Evolutionary conservation across 2,113 vertebrate species (phyloP).

Genomic region (Oceanodroma tethys): DNA sequence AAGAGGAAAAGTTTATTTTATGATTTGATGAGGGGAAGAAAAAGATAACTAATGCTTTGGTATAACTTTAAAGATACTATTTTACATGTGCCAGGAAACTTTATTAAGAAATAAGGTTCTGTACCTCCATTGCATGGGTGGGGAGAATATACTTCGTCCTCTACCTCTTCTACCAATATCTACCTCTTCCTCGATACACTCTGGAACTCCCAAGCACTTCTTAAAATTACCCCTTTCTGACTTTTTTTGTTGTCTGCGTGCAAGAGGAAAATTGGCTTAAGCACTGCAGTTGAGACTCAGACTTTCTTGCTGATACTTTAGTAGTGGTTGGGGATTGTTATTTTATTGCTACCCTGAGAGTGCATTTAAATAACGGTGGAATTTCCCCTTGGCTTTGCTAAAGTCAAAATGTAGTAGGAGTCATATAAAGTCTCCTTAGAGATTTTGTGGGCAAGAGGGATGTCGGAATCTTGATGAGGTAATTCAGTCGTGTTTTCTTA

Average conservation of each 20-base stretch:
- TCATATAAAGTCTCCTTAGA: background rate
- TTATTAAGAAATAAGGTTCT: background rate
- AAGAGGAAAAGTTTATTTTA: background rate
- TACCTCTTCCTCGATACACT: background rate
- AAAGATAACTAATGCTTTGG: background rate
- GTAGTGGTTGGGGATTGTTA: background rate
- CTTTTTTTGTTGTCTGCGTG: background rate
- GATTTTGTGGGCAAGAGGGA: background rate
- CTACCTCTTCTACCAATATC: too few relatives aligned
- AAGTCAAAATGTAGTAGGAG: background rate
- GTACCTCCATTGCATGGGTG: background rate
- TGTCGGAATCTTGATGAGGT: background rate
- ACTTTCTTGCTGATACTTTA: background rate
- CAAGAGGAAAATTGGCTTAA: background rate
- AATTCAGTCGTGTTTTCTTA: background rate
- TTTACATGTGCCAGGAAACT: background rate
- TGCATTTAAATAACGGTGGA: constrained; percentile 33
- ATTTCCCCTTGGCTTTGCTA: constrained; percentile 27
- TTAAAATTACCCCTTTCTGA: background rate
- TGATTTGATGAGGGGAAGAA: background rate
- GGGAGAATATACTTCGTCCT: background rate
- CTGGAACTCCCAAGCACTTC: background rate
- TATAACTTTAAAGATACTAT: background rate
- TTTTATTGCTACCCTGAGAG: background rate
- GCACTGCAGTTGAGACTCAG: background rate